phyloP scores from a whole-genome alignment of 2,888 invertebrate genomes.

The Oscheius sp. region DNA sequence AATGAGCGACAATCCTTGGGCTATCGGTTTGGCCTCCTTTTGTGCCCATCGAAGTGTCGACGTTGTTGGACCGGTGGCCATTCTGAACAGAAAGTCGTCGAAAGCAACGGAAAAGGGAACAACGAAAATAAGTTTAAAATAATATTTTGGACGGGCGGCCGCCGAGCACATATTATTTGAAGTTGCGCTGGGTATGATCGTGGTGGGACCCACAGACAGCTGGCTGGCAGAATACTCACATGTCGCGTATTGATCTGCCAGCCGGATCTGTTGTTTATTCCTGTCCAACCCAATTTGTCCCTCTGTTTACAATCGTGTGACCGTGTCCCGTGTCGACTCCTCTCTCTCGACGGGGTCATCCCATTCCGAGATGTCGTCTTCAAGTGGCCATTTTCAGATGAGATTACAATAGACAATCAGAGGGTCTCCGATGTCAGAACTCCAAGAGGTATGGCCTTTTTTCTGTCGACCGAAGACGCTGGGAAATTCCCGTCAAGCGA shows the following conservation, averaged over 20 bases:
- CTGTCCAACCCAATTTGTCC: neutral
- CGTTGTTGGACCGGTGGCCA: constrained; percentile 19
- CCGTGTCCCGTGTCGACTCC: too few relatives aligned
- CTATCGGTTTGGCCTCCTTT: constrained; percentile 52
- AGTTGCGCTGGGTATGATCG: neutral
- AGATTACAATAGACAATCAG: neutral
- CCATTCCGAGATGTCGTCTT: neutral
- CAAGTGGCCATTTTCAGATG: constrained; percentile 5
- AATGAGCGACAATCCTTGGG: constrained; percentile 51
- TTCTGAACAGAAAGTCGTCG: neutral
- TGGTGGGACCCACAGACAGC: constrained; percentile 15
- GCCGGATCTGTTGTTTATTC: constrained; percentile 8
- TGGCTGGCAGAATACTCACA: constrained; percentile 26
- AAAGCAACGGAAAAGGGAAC: neutral
- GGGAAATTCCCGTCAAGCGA: too few relatives aligned
- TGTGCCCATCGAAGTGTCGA: constrained; percentile 54
- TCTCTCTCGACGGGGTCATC: neutral
- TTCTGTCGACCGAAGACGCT: too few relatives aligned
- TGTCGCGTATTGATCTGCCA: constrained; percentile 31
- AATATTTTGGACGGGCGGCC: constrained; percentile 2
- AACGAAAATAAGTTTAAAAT: neutral
- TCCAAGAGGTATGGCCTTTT: neutral
- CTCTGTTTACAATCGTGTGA: neutral
- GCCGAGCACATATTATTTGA: neutral
- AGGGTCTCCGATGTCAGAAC: constrained; percentile 12